Evolutionary conservation across 2,113 vertebrate genomes (phyloP).

Genomic region (Barbus barbus): DNA sequence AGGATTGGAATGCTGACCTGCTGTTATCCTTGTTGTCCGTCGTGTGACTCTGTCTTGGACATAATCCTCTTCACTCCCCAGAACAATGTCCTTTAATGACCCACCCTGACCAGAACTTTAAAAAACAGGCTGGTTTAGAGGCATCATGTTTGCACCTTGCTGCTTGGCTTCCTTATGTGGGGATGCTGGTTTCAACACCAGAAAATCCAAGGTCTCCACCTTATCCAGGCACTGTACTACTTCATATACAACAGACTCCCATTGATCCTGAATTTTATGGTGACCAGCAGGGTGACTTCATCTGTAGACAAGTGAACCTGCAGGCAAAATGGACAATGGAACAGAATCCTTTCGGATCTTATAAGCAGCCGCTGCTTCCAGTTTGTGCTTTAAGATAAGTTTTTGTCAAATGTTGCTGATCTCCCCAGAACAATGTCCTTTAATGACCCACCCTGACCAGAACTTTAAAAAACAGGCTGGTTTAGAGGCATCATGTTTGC

Average conservation of each 20-base stretch:
- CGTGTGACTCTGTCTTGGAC: background rate
- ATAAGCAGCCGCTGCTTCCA: conserved; percentile 11
- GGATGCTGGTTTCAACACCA: background rate
- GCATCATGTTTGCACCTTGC: background rate
- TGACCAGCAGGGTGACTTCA: background rate
- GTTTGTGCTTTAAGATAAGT: background rate
- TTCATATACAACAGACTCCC: background rate
- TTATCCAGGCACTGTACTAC: background rate
- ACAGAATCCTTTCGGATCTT: background rate
- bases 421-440: no score
- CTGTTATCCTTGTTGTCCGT: background rate
- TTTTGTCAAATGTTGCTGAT: background rate
- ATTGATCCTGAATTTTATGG: background rate
- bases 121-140: background rate
- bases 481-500: no score
- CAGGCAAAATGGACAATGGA: background rate
- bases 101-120: background rate
- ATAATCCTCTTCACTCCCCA: background rate
- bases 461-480: background rate
- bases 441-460: background rate
- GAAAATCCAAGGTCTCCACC: background rate
- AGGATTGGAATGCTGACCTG: background rate
- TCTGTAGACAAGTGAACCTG: background rate
- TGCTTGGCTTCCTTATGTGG: background rate
- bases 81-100: no score